Base-by-base conservation (phyloP, 2,797 vertebrate species). In the Champsocephalus esox region DNA sequence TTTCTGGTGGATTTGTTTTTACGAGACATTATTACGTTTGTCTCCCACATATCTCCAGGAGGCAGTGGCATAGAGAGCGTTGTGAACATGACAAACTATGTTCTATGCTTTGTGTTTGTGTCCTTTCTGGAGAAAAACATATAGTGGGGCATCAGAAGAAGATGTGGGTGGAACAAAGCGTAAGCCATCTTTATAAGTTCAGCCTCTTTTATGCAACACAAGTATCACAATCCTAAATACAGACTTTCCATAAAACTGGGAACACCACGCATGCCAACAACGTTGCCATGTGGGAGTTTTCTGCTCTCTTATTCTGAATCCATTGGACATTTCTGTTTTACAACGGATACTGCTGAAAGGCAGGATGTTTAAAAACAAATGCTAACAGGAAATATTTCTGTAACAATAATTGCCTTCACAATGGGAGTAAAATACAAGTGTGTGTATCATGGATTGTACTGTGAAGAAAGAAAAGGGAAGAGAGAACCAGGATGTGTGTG, bases 151-250 rank as follows among this genome's bases (percentile, higher is more conserved):
- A 71, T 89, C 85, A 91, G 21, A 21, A 93, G 79, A 88, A 49
- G 63, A 82, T 75, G 89, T 90, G 86, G 89, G 87, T 61, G 88
- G 88, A 80, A 75, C 45, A 68, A 70, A 82, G 59, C 87, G 81
- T 75, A 45, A 75, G 63, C 64, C 73, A 44, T 80, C 77, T 16
- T 7, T 75, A 21, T 19, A 64, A 65, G 63, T 52, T 62, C 78
- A 83, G 70, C 75, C 69, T 66, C 52, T 66, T 78, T 21, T 32
- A n/a, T 14, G 57, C 64, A 80, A 43, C 72, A 46, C 19, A 79
- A 86, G 59, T 66, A 17, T 74, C 66, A 63, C 86, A 28, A 28
- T 28, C 55, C 68, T 81, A 59, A 79, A 45, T 62, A 34, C n/a
- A 50, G 24, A 45, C 21, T 66, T 87, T 84, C 64, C 71, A 61